Base-by-base conservation (phyloP, 2,888 invertebrate species). In the Zonitis immaculata region DNA sequence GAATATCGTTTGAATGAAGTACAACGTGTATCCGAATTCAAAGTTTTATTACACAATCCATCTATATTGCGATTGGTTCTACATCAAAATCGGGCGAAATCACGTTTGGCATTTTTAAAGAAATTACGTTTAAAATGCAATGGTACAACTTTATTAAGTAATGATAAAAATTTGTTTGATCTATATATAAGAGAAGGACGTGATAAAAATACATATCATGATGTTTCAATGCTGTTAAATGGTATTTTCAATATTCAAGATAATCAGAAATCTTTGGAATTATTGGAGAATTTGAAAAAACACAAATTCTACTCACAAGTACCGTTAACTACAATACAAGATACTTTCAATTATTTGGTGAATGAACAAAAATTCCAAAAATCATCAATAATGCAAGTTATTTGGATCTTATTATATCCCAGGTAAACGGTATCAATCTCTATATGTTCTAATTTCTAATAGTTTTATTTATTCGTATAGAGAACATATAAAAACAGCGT, bases 321-420 rank as follows among this genome's bases (percentile, higher is more conserved):
- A 14, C 81, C 87, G 0, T 68, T 86, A 1, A 58, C 77, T 7
- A 78, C 81, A 14, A 79, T 88, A 3, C 76, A 83, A 50, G 78
- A 81, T 26, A 85, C 84, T 47, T 77, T 84, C 44, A 71, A 78
- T 22, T 84, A 77, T 67, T 70, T 90, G 22, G 65, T 62, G 14
- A 73, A 77, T 46, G 70, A 75, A 1, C 39, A 39, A 39, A 67
- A 73, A 3, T 89, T 86, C 64, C 18, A 62, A 72, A 0, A 71
- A 75, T 47, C 66, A 77, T 80, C 82, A 28, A 83, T 91, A 59
- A 76, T 77, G 28, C 71, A 78, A 22, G 85, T 85, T 64, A 76
- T 87, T 47, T 83, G 84, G 52, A 70, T 89, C 26, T 71, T 89
- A 6, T 71, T 90, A 12, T 90, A 90, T 76, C 83, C 88, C 6